A percentile compares a stretch with the other conserved stretches of the same genome.
These are phyloP conservation scores for Lissonota sp. DNA, from an alignment of 2,888 invertebrate genomes.

Conservation along the genomic window DNA sequence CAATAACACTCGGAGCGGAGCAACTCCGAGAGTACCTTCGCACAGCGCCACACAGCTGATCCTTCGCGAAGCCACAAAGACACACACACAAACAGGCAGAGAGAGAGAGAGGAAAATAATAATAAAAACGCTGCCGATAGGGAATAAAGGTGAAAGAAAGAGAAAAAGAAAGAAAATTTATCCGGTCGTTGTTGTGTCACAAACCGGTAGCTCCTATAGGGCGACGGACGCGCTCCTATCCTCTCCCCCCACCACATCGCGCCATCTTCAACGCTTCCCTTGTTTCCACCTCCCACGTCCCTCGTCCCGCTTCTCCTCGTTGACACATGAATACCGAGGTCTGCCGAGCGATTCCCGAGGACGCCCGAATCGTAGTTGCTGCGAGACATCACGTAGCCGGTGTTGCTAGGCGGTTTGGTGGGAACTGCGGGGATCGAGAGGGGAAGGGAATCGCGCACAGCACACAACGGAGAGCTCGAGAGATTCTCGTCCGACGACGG, in stretches of 20 bases:
- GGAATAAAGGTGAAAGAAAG: background rate
- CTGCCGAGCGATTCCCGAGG: slow-evolving; percentile 66
- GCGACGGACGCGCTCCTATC: slow-evolving; percentile 64
- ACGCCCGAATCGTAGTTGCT: slow-evolving; percentile 70
- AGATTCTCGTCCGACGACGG: background rate
- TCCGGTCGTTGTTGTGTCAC: slow-evolving; percentile 68
- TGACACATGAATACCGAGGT: slow-evolving; percentile 49
- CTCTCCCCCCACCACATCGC: slow-evolving; percentile 9
- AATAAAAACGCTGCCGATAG: background rate
- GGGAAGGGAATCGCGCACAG: slow-evolving; percentile 53
- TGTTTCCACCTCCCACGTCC: slow-evolving; percentile 4
- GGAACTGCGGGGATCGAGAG: slow-evolving; percentile 63
- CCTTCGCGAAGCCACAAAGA: slow-evolving; percentile 6
- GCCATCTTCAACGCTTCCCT: slow-evolving; percentile 12
- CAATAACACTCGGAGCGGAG: background rate
- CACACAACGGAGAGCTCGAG: slow-evolving; percentile 42
- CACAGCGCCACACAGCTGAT: slow-evolving; percentile 1
- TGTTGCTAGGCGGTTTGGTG: slow-evolving; percentile 81
- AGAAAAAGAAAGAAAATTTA: slow-evolving; percentile 61
- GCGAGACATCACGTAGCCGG: slow-evolving; percentile 81
- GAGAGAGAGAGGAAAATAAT: slow-evolving; percentile 18
- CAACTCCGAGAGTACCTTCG: background rate
- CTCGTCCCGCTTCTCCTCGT: slow-evolving; percentile 26
- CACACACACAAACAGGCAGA: background rate
- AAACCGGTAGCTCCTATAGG: slow-evolving; percentile 66